Evolutionary conservation across 2,113 vertebrate genomes (phyloP).

Genomic region (Addax nasomaculatus): DNA sequence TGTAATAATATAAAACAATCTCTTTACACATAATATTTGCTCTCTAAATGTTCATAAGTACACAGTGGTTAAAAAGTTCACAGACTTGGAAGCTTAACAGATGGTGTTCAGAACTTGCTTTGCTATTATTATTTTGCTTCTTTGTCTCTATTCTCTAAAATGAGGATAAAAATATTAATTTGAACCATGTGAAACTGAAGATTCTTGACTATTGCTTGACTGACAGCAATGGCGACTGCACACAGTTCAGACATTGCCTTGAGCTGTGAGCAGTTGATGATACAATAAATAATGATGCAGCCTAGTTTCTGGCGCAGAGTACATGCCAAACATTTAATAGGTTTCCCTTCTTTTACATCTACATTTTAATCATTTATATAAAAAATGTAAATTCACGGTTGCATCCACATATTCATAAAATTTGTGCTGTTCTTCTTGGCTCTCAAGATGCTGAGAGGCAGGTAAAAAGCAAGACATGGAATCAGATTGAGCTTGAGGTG

Average conservation of each 20-base stretch:
- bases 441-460: background rate
- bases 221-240: background rate
- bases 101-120: background rate
- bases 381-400: background rate
- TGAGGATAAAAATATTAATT: background rate
- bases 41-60: background rate
- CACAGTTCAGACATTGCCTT: accelerated
- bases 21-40: background rate
- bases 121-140: background rate
- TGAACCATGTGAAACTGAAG: background rate
- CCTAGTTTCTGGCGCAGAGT: background rate
- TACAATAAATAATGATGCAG: accelerated
- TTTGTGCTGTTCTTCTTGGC: accelerated
- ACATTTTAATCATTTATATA: background rate
- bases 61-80: background rate
- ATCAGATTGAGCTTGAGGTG: background rate
- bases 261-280: accelerated
- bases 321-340: no score
- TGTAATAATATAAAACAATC: background rate
- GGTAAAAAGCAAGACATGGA: background rate
- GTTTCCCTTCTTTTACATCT: background rate
- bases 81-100: no score
- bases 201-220: background rate
- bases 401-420: background rate
- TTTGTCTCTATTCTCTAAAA: background rate